Evolutionary conservation across 92 coral and sea anemone genomes (phyloP).

Genomic region (Bergia puertoricense): DNA sequence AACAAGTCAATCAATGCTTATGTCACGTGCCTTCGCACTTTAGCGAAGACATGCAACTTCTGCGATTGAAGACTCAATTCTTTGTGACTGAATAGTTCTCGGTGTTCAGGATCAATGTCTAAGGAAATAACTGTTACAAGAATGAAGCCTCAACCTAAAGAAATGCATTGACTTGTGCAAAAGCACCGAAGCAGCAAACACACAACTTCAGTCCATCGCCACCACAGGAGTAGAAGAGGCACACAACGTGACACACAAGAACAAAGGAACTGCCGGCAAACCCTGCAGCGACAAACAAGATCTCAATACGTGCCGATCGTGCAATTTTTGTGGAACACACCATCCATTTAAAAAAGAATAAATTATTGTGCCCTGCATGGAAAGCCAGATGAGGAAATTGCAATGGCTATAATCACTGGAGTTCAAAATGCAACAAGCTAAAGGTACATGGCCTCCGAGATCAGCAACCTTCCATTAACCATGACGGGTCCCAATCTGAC

Average conservation of each 20-base stretch:
- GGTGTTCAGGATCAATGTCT: slow-evolving; percentile 27
- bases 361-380: slow-evolving; percentile 18
- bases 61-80: slow-evolving; percentile 55
- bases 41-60: slow-evolving; percentile 15
- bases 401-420: slow-evolving; percentile 11
- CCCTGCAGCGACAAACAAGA: background rate
- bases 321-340: background rate
- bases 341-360: slow-evolving; percentile 23
- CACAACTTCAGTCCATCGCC: slow-evolving; percentile 35
- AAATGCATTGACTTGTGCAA: slow-evolving; percentile 51
- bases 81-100: slow-evolving; percentile 51
- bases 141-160: slow-evolving; percentile 43
- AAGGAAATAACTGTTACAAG: background rate
- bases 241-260: slow-evolving; percentile 27
- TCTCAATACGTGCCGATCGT: background rate
- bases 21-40: slow-evolving; percentile 44
- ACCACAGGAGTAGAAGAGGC: slow-evolving; percentile 34
- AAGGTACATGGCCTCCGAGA: slow-evolving; percentile 2
- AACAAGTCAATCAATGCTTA: slow-evolving; percentile 51
- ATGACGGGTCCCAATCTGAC: too few relatives aligned
- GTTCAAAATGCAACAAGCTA: slow-evolving; percentile 14
- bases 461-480: too few relatives aligned
- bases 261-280: background rate
- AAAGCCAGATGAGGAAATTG: background rate
- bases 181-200: background rate